Evolutionary conservation across 1,140 invertebrate genomes (phyloP), one percentile per base, ranked within the genome.

Genomic region (Heliconius nattereri): DNA sequence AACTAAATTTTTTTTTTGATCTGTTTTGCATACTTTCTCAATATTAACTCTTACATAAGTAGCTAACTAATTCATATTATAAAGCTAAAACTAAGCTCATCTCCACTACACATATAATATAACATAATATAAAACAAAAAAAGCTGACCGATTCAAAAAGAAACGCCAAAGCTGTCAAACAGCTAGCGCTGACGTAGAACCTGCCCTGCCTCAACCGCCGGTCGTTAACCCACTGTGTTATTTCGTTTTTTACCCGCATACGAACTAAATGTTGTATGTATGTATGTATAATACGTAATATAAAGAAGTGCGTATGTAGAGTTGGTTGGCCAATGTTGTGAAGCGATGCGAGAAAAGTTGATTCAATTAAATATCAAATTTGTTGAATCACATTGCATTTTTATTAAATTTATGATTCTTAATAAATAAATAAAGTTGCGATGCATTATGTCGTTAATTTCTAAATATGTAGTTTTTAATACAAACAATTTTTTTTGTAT

Each of bases 201-300:
- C 92, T 92, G 92, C 88, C 90, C 91, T 91, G 83, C 88, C 92
- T 87, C 90, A 92, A 92, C 88, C 87, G 88, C 86, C 84, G 91
- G 89, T 88, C 90, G 81, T 89, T 92, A 87, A 92, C 90, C 89
- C 85, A 72, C 78, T 73, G 89, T 66, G 89, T 91, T 91, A 90
- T 90, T 92, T 90, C 78, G 90, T 91, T 91, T 90, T 93, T 92
- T 91, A 85, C 89, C 87, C 89, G 89, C 90, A 90, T 89, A 91
- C 91, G 88, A 90, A 90, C 88, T 91, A 89, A 90, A 91, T 88
- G 84, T 86, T 88, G 9, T 60, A 26, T 60, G 57, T 60, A 60
- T 26, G 57, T 60, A 26, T 26, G 57, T 60, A 66, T n/a, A n/a
- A n/a, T 83, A 87, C 86, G 87, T 90, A 88, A 87, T 90, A 29